phyloP scores from a whole-genome alignment of 2,888 invertebrate species.

The Acanthosepion esculentum region DNA sequence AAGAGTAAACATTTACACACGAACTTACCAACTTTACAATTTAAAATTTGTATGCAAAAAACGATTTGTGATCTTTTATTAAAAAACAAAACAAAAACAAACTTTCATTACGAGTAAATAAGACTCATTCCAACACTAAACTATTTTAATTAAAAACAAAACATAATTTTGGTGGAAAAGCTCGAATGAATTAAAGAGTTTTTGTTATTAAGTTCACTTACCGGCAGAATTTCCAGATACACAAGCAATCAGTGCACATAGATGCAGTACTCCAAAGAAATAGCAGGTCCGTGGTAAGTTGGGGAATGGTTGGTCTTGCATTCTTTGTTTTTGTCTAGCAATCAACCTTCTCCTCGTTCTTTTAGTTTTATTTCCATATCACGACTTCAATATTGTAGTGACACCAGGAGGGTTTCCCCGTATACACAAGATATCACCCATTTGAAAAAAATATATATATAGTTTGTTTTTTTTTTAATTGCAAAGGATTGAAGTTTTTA shows the following conservation, averaged over 20 bases:
- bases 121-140: too few relatives aligned
- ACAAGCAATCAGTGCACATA: background rate
- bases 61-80: too few relatives aligned
- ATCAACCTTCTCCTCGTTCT: background rate
- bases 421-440: background rate
- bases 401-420: too few relatives aligned
- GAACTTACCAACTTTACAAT: too few relatives aligned
- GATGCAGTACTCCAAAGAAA: conserved; percentile 16
- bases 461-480: background rate
- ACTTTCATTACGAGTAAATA: too few relatives aligned
- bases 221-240: background rate
- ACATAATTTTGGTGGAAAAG: background rate
- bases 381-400: background rate
- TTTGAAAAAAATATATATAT: background rate
- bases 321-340: background rate
- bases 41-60: too few relatives aligned
- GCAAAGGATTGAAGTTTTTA: background rate
- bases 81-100: too few relatives aligned
- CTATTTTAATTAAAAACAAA: too few relatives aligned
- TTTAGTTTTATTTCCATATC: background rate
- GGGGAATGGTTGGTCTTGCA: background rate
- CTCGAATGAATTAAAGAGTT: background rate
- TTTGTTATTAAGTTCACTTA: background rate
- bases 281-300: background rate
- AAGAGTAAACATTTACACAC: too few relatives aligned